Base-by-base conservation (phyloP, 2,888 invertebrate genomes). In the Agrochola lychnidis region DNA sequence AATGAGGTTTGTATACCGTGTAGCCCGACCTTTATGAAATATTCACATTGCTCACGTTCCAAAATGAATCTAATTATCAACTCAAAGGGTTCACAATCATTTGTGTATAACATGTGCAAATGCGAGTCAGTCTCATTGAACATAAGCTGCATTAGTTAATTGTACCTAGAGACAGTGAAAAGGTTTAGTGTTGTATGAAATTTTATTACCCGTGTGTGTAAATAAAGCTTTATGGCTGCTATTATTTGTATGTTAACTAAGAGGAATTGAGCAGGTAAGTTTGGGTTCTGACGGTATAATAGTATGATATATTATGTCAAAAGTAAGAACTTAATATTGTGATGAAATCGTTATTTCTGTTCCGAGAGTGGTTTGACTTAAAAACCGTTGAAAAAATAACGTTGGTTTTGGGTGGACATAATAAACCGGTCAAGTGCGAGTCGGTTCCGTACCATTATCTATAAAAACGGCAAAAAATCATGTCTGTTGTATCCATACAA, bases 1-100 rank as follows among this genome's bases (percentile, higher is more conserved):
- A 92, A 93, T 91, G 90, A 93, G 90, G 88, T 91, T 91, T 90
- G 90, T 90, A 88, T 83, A 84, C 85, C 79, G 88, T 91, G 87
- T 88, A 87, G 82, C 79, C 48, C 86, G 76, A 89, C 88, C 89
- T 89, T 89, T 90, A 90, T 89, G 86, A 89, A 89, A 85, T 89
- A 89, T 90, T 89, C 75, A 73, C 71, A 63, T 51, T 30, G 59
- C 40, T 66, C 63, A 70, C 78, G 81, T 69, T 25, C 72, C n/a
- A 87, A 85, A 87, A 78, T 82, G 70, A 82, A 85, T 86, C 73
- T 84, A 78, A 84, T 56, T 40, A 25, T 36, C 7, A n/a, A 48
- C 14, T 12, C 36, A 71, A 83, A 79, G 77, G 76, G 75, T 78
- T 76, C 40, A 78, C 69, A 63, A 76, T 85, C 73, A 51, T 71